Evolutionary conservation across 2,888 invertebrate genomes (phyloP), one percentile per base, ranked within the genome.

Genomic region (Apotomis betuletana): DNA sequence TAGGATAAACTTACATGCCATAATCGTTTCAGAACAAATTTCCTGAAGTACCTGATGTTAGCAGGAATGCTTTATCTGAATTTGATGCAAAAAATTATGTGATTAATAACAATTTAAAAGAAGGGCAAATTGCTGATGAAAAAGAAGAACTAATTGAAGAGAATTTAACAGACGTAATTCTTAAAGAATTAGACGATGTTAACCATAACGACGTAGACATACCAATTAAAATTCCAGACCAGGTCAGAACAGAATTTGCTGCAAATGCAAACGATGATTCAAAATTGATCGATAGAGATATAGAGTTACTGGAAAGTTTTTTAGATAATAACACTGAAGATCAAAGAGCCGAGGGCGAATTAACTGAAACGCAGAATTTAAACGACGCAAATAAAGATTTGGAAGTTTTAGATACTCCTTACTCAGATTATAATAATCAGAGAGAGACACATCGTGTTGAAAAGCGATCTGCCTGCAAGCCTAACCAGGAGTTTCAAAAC

Each of bases 401-500:
- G 3, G 63, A 63, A 58, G 27, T 58, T 8, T 64, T 63, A 4
- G 67, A 60, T 9, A 27, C n/a, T n/a, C 38, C 49, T 12, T 63
- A 69, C 38, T 41, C 4, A 15, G 51, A 41, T 36, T 10, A 12
- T n/a, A 27, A 38, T 12, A 38, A 9, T 38, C 46, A 52, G 4
- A 41, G 13, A 59, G 12, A 51, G 15, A 51, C 59, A 0, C 83
- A 81, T 46, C 76, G 74, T 10, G 69, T 83, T 13, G 38, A 76
- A 3, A 90, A 89, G 58, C 77, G 87, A 0, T 82, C 85, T 0
- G 81, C 87, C 0, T 94, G 94, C 77, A 92, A 92, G 71, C 90
- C 94, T 0, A 87, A 89, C 59, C 87, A 91, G 63, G 87, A 87
- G 64, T 94, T 94, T 74, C 86, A 88, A 77, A 79, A 88, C 3